Evolutionary conservation across 23 tunicate species (phyloP).

Genomic region (Aplidium turbinatum): DNA sequence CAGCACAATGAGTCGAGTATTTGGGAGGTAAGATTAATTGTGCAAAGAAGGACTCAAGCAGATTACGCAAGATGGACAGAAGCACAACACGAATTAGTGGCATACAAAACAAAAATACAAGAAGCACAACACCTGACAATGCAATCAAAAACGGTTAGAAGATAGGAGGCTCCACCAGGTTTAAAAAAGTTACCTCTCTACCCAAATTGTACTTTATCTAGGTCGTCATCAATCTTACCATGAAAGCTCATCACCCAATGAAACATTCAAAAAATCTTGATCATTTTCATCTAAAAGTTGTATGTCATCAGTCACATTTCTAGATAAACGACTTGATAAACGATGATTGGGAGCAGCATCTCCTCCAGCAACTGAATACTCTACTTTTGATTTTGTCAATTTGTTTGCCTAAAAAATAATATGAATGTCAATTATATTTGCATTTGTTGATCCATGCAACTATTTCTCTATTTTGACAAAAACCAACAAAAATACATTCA

Average conservation of each 20-base stretch:
- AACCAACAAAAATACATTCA: neutral
- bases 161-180: neutral
- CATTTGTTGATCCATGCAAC: neutral
- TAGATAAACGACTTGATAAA: neutral
- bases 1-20: too few species aligned
- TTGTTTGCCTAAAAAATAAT: slow-evolving; percentile 32
- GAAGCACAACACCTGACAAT: neutral
- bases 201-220: neutral
- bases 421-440: neutral
- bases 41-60: too few species aligned
- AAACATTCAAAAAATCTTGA: slow-evolving; percentile 23
- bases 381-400: slow-evolving; percentile 7
- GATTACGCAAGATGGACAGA: too few species aligned
- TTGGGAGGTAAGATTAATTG: too few species aligned
- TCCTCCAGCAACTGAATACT: slow-evolving; percentile 18
- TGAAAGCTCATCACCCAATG: slow-evolving; percentile 32
- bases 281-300: slow-evolving; percentile 28
- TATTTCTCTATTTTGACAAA: neutral
- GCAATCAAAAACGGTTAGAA: neutral
- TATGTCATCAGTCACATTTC: slow-evolving; percentile 8
- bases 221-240: slow-evolving; percentile 30
- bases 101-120: neutral
- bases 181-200: neutral
- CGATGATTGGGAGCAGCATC: slow-evolving; percentile 9
- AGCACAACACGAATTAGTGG: too few species aligned